Evolutionary conservation across 1,140 invertebrate genomes (phyloP).

Genomic region (Dryas iulia): DNA sequence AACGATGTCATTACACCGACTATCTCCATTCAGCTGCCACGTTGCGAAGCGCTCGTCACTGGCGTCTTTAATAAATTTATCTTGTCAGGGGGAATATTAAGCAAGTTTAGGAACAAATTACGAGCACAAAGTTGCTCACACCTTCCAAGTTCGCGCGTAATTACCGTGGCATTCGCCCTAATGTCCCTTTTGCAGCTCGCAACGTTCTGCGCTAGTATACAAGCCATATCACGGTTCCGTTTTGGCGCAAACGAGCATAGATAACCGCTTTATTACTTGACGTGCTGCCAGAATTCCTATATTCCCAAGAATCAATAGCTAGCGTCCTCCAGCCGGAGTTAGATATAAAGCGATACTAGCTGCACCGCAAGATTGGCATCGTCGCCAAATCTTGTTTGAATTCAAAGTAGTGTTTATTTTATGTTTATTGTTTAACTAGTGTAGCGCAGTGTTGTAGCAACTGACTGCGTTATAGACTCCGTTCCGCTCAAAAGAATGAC

Average conservation of each 20-base stretch:
- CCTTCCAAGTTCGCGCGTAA: constrained; percentile 65
- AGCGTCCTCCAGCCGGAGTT: not conserved
- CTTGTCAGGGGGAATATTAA: constrained; percentile 74
- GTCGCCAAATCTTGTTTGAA: constrained; percentile 7
- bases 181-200: constrained; percentile 47
- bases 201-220: constrained; percentile 47
- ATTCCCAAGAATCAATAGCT: constrained; percentile 59
- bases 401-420: too few species aligned
- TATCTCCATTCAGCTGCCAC: constrained; percentile 41
- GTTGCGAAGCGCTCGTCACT: constrained; percentile 43
- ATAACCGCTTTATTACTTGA: constrained; percentile 72
- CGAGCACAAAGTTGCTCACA: constrained; percentile 63
- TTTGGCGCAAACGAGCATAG: constrained; percentile 60
- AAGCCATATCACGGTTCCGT: constrained; percentile 51
- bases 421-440: too few species aligned
- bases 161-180: constrained; percentile 58
- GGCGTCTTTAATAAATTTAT: constrained; percentile 72
- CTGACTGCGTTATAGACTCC: too few species aligned
- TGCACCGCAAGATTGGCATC: not conserved
- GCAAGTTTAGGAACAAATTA: constrained; percentile 76
- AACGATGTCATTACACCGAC: constrained; percentile 45
- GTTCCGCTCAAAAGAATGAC: too few species aligned
- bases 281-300: constrained; percentile 49
- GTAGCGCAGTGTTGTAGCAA: too few species aligned
- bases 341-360: not conserved